These are phyloP conservation scores for Pogoniulus pusillus DNA, from an alignment of 2,797 vertebrate species.

Conservation along the genomic window DNA sequence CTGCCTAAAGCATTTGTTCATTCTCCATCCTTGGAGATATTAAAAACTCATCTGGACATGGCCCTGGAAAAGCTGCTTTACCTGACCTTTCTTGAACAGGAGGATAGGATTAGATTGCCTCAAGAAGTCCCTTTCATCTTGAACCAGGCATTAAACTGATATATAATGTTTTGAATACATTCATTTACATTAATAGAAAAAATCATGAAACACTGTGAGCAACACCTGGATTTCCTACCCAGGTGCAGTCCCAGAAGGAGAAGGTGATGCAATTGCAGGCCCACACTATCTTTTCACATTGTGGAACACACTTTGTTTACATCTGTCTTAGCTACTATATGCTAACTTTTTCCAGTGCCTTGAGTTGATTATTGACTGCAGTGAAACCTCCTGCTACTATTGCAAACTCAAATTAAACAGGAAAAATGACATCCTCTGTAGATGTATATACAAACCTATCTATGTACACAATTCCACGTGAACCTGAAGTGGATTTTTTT, in stretches of 20 bases:
- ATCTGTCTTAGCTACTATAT: background rate
- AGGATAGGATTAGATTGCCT: no score
- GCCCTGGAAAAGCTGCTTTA: no score
- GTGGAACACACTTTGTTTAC: background rate
- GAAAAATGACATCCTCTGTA: background rate
- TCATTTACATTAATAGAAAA: background rate
- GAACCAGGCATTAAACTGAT: no score
- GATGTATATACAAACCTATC: background rate
- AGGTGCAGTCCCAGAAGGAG: background rate
- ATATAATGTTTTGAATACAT: background rate
- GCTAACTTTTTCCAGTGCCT: background rate
- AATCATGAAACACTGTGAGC: background rate
- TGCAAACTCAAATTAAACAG: slow-evolving; percentile 16
- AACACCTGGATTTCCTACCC: background rate
- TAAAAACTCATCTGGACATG: no score
- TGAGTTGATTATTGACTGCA: background rate
- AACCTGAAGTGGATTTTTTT: no score
- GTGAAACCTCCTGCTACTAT: slow-evolving; percentile 12
- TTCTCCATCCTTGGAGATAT: no score
- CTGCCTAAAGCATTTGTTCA: no score
- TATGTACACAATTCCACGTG: no score
- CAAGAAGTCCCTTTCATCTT: no score
- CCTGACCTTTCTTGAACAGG: no score
- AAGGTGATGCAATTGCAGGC: background rate
- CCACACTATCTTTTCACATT: background rate